Evolutionary conservation across 2,113 vertebrate species (phyloP).

Genomic region (Lagopus leucura): DNA sequence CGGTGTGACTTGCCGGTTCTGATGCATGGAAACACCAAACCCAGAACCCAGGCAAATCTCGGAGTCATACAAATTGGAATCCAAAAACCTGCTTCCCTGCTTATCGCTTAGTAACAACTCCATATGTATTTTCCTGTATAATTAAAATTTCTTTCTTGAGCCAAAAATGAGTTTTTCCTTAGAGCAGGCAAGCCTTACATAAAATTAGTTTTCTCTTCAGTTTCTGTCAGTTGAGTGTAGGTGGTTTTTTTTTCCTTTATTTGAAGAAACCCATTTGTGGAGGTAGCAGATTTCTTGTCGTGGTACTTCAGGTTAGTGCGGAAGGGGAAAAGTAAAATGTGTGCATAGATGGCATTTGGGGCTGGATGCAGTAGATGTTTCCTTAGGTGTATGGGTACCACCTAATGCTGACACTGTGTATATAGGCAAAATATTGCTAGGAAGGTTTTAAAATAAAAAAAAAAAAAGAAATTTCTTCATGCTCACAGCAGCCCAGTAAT

Average conservation of each 20-base stretch:
- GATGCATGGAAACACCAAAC: background rate
- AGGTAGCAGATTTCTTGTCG: background rate
- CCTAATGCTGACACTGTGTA: background rate
- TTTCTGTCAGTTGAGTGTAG: background rate
- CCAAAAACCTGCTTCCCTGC: background rate
- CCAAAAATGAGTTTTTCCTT: conserved; percentile 37
- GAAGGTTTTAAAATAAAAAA: background rate
- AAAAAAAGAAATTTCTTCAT: background rate
- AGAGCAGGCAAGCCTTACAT: background rate
- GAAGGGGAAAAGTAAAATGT: background rate
- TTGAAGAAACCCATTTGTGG: background rate
- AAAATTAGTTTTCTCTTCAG: background rate
- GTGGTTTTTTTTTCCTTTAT: background rate
- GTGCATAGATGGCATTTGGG: background rate
- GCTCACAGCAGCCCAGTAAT: background rate
- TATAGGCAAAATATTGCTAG: background rate
- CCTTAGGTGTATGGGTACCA: background rate
- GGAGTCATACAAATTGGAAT: background rate
- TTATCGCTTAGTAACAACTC: conserved; percentile 14
- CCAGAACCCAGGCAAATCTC: conserved; percentile 1
- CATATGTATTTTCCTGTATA: background rate
- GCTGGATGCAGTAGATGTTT: background rate
- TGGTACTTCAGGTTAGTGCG: background rate
- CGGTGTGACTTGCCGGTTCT: background rate
- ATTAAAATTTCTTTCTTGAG: conserved; percentile 33